Conservation (phyloP, 2,888 invertebrate species). For the Lydus trimaculatus region DNA sequence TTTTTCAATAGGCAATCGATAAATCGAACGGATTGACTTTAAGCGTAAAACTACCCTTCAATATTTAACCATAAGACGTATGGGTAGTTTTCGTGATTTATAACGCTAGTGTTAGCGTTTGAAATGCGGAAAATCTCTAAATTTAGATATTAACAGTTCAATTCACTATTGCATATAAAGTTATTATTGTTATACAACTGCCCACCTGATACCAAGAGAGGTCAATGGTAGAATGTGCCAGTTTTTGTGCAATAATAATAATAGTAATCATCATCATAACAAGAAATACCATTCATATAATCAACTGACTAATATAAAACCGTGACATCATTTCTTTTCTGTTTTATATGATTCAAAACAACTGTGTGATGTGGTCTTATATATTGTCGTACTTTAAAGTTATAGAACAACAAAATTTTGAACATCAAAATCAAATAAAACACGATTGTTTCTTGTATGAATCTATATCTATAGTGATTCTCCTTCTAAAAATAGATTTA, state of each 20-base stretch:
- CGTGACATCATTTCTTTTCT: not conserved
- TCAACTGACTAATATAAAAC: not conserved
- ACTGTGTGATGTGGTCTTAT: not conserved
- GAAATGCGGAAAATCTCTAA: no score
- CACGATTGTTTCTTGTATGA: not conserved
- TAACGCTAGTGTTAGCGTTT: not conserved
- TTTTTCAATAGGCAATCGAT: not conserved
- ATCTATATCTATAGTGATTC: no score
- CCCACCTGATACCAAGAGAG: not conserved
- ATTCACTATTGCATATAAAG: no score
- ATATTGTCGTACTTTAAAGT: not conserved
- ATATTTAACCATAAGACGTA: no score
- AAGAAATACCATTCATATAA: no score
- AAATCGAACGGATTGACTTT: not conserved
- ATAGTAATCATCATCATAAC: not conserved
- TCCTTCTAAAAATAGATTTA: not conserved
- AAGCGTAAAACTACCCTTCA: no score
- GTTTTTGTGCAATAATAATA: not conserved
- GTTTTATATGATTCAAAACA: not conserved
- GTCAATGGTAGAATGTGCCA: slow-evolving; percentile 1
- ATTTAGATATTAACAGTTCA: no score
- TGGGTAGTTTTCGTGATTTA: no score
- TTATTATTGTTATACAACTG: not conserved
- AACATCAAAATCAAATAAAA: not conserved
- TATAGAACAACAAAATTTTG: not conserved